A percentile compares a stretch with the other conserved stretches of the same genome.
These are phyloP conservation scores for Paramacrobiotus metropolitanus DNA, from an alignment of 1,140 invertebrate species.

Conservation along the genomic window DNA sequence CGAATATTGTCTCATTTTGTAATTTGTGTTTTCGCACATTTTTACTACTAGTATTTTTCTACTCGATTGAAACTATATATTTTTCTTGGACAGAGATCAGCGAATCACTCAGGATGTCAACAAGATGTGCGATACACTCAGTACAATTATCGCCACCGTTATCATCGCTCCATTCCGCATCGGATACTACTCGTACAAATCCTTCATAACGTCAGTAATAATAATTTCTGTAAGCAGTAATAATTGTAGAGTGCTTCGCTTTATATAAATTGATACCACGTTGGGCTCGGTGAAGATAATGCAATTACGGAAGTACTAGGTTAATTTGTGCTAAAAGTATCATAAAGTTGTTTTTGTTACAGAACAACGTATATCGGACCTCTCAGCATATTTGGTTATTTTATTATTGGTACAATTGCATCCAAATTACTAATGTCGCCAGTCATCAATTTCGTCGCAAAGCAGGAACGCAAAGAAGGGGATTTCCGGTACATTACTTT, in stretches of 20 bases:
- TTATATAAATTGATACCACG: neutral
- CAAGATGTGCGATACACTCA: conserved; percentile 26
- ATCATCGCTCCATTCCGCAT: conserved; percentile 32
- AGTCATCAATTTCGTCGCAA: conserved; percentile 30
- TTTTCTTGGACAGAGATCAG: conserved; percentile 24
- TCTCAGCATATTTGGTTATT: conserved; percentile 29
- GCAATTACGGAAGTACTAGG: neutral
- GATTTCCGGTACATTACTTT: conserved; percentile 31
- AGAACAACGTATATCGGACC: conserved; percentile 34
- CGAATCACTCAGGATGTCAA: conserved; percentile 34
- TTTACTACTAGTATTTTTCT: too few species aligned
- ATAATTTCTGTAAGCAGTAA: too few species aligned
- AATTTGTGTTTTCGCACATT: too few species aligned
- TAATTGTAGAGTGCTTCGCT: too few species aligned
- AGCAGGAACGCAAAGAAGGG: conserved; percentile 34
- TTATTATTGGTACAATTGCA: conserved; percentile 30
- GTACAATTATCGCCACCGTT: conserved; percentile 25
- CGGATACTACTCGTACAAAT: conserved; percentile 28
- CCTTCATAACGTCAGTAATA: conserved; percentile 17
- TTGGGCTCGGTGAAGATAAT: too few species aligned
- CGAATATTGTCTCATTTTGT: too few species aligned
- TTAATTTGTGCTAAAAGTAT: neutral
- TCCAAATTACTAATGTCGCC: conserved; percentile 35
- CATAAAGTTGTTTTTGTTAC: conserved; percentile 18
- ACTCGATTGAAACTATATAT: conserved; percentile 9